Evolutionary conservation across 2,797 vertebrate species (phyloP).

Genomic region (Sebastes hopkinsi): DNA sequence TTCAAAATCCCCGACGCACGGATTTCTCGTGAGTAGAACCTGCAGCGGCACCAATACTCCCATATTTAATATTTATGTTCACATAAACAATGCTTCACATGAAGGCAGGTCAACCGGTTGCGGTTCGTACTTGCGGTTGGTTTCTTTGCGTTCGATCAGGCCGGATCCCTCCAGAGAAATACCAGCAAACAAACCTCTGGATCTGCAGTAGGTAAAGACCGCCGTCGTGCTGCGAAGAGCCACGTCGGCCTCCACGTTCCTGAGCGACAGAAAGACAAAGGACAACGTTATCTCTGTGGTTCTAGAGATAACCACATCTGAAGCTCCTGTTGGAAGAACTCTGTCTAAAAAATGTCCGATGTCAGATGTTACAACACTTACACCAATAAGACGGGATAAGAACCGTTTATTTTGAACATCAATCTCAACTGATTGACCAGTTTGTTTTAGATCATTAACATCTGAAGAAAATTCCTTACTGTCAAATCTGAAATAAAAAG

Average conservation of each 20-base stretch:
- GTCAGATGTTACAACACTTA: too few species aligned
- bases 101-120: neutral
- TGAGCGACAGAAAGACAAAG: slow-evolving; percentile 48
- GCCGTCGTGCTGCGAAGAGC: slow-evolving; percentile 91
- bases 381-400: too few species aligned
- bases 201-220: slow-evolving; percentile 94
- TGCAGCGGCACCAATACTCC: slow-evolving; percentile 42
- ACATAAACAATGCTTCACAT: neutral
- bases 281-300: neutral
- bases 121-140: slow-evolving; percentile 90
- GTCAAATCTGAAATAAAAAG: too few species aligned
- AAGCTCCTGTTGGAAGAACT: too few species aligned
- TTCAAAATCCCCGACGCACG: slow-evolving; percentile 92
- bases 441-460: too few species aligned
- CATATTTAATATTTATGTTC: neutral
- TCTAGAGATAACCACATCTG: too few species aligned
- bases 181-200: slow-evolving; percentile 93
- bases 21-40: slow-evolving; percentile 92
- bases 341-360: too few species aligned
- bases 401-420: too few species aligned
- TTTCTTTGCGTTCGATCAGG: slow-evolving; percentile 95
- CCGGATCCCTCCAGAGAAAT: slow-evolving; percentile 94
- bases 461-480: too few species aligned
- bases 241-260: slow-evolving; percentile 95
- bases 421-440: too few species aligned